Evolutionary conservation across 2,888 invertebrate genomes (phyloP).

Genomic region (Brachypterus glaber): DNA sequence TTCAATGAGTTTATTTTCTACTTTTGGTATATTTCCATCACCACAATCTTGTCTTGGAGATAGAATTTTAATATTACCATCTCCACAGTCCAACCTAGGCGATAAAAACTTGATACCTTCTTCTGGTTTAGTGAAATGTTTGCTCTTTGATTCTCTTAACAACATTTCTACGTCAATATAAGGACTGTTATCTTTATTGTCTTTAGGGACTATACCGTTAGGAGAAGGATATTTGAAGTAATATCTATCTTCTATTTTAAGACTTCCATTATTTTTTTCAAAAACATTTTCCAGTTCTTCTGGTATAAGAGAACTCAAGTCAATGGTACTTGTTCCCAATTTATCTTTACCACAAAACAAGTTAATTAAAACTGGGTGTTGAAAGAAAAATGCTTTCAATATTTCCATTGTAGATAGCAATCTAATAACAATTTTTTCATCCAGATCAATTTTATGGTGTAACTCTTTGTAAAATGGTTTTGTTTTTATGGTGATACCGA

Average conservation of each 20-base stretch:
- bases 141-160: slow-evolving; percentile 12
- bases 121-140: neutral
- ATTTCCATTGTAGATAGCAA: slow-evolving; percentile 27
- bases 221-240: slow-evolving; percentile 29
- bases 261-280: slow-evolving; percentile 1
- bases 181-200: slow-evolving; percentile 25
- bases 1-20: slow-evolving; percentile 4
- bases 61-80: too few relatives aligned
- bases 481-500: slow-evolving; percentile 35
- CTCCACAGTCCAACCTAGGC: neutral
- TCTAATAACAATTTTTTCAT: slow-evolving; percentile 35
- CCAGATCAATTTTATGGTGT: slow-evolving; percentile 30
- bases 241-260: slow-evolving; percentile 13
- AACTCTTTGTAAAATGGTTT: slow-evolving; percentile 33
- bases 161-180: slow-evolving; percentile 27
- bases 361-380: slow-evolving; percentile 28
- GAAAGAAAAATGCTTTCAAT: slow-evolving; percentile 30
- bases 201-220: slow-evolving; percentile 27
- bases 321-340: slow-evolving; percentile 31
- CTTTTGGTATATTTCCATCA: neutral
- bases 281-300: slow-evolving; percentile 8
- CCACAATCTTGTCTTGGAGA: neutral
- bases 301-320: slow-evolving; percentile 23
- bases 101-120: neutral
- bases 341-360: slow-evolving; percentile 31